phyloP scores from a whole-genome alignment of 30 jellyfish, hydroid and myxozoan genomes.

The Aurelia aurita complex sp. Pacific region DNA sequence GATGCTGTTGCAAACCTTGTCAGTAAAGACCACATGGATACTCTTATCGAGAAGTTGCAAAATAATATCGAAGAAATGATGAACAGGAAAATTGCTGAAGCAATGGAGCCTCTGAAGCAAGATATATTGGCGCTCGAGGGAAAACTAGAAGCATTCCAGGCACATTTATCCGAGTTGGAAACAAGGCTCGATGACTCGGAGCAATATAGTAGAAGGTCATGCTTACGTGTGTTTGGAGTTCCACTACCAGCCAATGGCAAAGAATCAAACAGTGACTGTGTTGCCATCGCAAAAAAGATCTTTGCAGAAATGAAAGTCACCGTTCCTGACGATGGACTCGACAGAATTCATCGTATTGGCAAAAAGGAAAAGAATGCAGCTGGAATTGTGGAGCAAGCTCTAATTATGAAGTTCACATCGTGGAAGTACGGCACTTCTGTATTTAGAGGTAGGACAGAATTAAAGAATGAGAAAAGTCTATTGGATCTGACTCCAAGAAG shows the following conservation, averaged over 20 bases:
- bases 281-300: slow-evolving; percentile 10
- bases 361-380: background rate
- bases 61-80: too few relatives aligned
- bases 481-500: too few relatives aligned
- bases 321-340: slow-evolving; percentile 18
- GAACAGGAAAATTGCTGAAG: too few relatives aligned
- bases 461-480: too few relatives aligned
- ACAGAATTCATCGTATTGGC: background rate
- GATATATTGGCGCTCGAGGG: too few relatives aligned
- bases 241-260: background rate
- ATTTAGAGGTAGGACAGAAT: too few relatives aligned
- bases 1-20: too few relatives aligned
- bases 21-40: too few relatives aligned
- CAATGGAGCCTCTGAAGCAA: too few relatives aligned
- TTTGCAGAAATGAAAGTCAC: slow-evolving; percentile 9
- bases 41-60: too few relatives aligned
- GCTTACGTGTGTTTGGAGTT: slow-evolving; percentile 10
- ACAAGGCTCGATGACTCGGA: background rate
- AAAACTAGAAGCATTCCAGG: too few relatives aligned
- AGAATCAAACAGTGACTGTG: slow-evolving; percentile 13
- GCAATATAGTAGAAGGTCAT: slow-evolving; percentile 4
- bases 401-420: background rate
- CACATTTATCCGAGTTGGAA: too few relatives aligned
- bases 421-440: background rate
- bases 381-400: slow-evolving; percentile 17